Base-by-base conservation (phyloP, 37 sponge, comb jelly and placozoan species). In the Petrosia ficiformis region DNA sequence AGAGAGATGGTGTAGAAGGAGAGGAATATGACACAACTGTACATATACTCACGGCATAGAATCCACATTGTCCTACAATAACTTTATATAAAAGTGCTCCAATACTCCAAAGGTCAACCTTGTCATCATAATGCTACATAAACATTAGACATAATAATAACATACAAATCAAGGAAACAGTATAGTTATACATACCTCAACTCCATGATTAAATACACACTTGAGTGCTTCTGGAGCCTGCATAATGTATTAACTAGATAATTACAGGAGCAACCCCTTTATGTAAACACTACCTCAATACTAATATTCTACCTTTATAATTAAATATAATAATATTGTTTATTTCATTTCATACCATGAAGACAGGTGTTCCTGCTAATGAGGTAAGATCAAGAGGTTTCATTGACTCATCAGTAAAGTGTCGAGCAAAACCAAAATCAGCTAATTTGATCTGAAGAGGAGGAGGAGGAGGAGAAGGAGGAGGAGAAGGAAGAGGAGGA, bases 321-420 rank as follows among this genome's bases (percentile, higher is more conserved):
- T 10, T 48, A 48, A 48, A 48, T 19, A 48, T 16, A 48, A 19
- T 48, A 16, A 48, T 48, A 48, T 16, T 19, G 54, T 48, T 48
- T n/a, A n/a, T n/a, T 5, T 61, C 28, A 61, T n/a, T 2, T 4
- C 57, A 52, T 58, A 94, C 94, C 96, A 95, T 95, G 61, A 95
- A 95, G n/a, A 95, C 96, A 28, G 96, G 96, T 25, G 96, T 95
- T 21, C 96, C 96, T 28, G 96, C 96, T 44, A 95, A 81, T 43
- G 92, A 92, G 6, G 82, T 76, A 87, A 95, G 85, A 56, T 90
- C 89, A 32, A 91, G 66, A 25, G 74, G 68, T 58, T 87, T 90
- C 40, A 57, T 91, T 10, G 78, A 76, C 37, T 92, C 84, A 25
- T 88, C 86, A 68, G 65, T 88, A 65, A 86, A 95, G 72, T 80